Evolutionary conservation across 1,140 invertebrate species (phyloP), one percentile per base, ranked within the genome.

Genomic region (Euura saliciscinereae): DNA sequence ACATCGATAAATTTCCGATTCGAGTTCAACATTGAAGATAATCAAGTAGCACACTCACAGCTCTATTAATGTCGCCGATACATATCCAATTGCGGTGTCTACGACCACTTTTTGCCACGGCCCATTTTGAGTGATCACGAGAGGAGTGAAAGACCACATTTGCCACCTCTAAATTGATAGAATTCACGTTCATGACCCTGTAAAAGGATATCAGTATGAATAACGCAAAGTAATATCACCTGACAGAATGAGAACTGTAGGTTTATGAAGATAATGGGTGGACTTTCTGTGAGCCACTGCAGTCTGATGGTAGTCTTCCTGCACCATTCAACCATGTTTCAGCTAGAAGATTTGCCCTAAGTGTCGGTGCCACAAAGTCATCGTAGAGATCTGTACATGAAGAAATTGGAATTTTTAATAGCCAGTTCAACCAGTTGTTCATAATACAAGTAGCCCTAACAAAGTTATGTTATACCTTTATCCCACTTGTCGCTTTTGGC

Each of bases 101-200:
- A 69, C 87, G 85, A 74, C 88, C 85, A 1, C 87, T 86, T 3
- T 84, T 84, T 0, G 93, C 89, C 3, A 97, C 91, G 0, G 94
- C 94, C 96, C 96, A 98, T 86, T 99, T 99, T 0, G 96, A 95
- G 86, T 98, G 97, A 86, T 98, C 97, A 65, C 90, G 89, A 43
- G 91, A 90, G 2, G 91, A 93, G n/a, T 89, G 90, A 81, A 96
- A 97, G 43, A 87, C 83, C 66, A 93, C 88, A 70, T 90, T 85
- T 2, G 88, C 85, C 7, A 85, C 81, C 0, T 85, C 78, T 28
- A 92, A 86, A 72, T 88, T 84, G 7, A 94, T 85, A 1, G 90
- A 86, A 75, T 92, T 82, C 42, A 96, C 89, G 80, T 95, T 95
- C 42, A 90, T 87, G 0, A 95, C 91, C 79, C 91, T 93, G 77